Percentiles rank a stretch among this genome's conserved stretches.
These are phyloP conservation scores for Yponomeuta evonymella DNA, from an alignment of 2,888 invertebrate species.

Conservation along the genomic window DNA sequence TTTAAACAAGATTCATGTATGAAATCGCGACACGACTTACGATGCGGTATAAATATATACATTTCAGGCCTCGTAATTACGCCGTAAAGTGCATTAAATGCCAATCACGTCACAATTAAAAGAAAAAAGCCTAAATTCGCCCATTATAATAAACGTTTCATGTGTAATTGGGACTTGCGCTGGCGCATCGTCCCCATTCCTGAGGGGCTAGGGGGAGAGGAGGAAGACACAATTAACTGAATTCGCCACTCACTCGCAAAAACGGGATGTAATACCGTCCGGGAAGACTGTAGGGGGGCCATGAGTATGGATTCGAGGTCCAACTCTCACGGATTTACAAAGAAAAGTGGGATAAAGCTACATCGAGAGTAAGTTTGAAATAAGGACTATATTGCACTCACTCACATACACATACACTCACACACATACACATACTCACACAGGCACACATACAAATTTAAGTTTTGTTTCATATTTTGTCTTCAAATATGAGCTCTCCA, in stretches of 20 bases:
- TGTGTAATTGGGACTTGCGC: constrained; percentile 23
- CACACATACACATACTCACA: no score
- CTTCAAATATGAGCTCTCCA: no score
- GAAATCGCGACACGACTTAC: background rate
- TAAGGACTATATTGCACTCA: no score
- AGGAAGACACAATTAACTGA: constrained; percentile 63
- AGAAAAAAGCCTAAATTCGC: background rate
- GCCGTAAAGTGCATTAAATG: background rate
- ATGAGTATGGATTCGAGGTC: background rate
- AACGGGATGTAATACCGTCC: constrained; percentile 10
- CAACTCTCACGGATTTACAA: no score
- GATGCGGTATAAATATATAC: background rate
- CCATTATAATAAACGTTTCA: background rate
- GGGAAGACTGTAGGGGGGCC: background rate
- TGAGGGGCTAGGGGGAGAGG: constrained; percentile 40
- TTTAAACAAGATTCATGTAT: background rate
- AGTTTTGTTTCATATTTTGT: no score
- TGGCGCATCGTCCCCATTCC: constrained; percentile 31
- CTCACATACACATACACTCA: no score
- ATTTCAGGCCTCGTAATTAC: background rate
- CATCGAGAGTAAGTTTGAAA: no score
- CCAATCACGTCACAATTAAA: background rate
- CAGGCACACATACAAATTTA: no score
- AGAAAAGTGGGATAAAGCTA: no score
- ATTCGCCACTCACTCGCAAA: constrained; percentile 43